Evolutionary conservation across 2,797 vertebrate genomes (phyloP).

Genomic region (Pyrrhura leucotis): DNA sequence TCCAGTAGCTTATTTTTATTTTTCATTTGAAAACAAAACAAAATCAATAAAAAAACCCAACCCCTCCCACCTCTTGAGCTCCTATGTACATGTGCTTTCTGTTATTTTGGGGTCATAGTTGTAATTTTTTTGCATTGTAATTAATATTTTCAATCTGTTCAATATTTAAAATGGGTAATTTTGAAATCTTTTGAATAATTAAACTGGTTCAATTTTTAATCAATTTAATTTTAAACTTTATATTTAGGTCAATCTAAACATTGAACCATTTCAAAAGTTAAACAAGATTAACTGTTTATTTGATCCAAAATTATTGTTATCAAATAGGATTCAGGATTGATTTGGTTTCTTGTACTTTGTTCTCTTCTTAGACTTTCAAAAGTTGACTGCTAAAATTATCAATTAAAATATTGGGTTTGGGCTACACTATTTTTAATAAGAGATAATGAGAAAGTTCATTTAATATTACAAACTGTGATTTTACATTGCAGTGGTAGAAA

Average conservation of each 20-base stretch:
- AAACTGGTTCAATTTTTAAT: slow-evolving; percentile 57
- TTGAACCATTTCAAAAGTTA: slow-evolving; percentile 41
- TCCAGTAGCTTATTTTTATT: not conserved
- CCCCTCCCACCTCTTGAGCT: not conserved
- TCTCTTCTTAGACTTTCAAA: not conserved
- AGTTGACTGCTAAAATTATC: slow-evolving; percentile 49
- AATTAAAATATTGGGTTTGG: slow-evolving; percentile 57
- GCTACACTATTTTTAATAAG: slow-evolving; percentile 40
- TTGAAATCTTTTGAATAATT: slow-evolving; percentile 59
- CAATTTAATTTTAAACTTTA: slow-evolving; percentile 49
- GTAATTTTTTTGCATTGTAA: not conserved
- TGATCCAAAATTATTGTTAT: slow-evolving; percentile 13
- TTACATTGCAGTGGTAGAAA: slow-evolving; percentile 50
- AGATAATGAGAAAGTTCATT: slow-evolving; percentile 47
- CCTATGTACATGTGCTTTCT: not conserved
- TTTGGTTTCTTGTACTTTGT: slow-evolving; percentile 13
- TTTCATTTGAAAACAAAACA: not conserved
- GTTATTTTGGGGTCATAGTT: not conserved
- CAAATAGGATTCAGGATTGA: not conserved
- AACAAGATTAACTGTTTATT: slow-evolving; percentile 21
- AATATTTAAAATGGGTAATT: not conserved
- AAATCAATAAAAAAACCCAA: accelerated
- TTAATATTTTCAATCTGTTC: slow-evolving; percentile 27
- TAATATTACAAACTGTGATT: slow-evolving; percentile 57
- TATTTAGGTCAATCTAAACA: slow-evolving; percentile 58